These are phyloP conservation scores for Syrphus vitripennis DNA, from an alignment of 2,888 invertebrate species.

Conservation along the genomic window DNA sequence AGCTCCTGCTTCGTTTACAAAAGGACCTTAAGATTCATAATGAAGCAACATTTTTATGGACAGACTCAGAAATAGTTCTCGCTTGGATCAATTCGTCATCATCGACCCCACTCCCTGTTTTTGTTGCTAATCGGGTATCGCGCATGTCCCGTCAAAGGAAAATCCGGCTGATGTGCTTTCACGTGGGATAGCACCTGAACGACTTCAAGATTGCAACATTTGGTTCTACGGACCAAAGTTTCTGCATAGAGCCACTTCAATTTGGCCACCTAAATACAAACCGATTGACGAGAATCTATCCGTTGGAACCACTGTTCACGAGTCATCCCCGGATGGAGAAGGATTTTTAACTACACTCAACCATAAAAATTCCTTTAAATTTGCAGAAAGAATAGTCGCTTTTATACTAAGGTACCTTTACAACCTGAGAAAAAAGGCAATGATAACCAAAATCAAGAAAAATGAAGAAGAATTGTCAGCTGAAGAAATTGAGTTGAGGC, in stretches of 20 bases:
- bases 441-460: neutral
- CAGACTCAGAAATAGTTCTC: neutral
- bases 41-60: neutral
- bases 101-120: too few relatives aligned
- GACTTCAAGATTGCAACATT: neutral
- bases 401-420: neutral
- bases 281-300: neutral
- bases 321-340: neutral
- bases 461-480: neutral
- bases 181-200: neutral
- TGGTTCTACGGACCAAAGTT: neutral
- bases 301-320: neutral
- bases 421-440: neutral
- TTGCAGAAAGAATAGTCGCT: neutral
- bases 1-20: neutral
- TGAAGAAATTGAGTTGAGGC: neutral
- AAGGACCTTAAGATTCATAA: neutral
- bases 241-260: neutral
- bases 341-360: neutral
- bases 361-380: neutral
- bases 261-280: neutral
- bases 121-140: too few relatives aligned
- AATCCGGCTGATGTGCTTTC: neutral
- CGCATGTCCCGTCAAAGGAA: neutral
- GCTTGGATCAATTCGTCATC: neutral